These are phyloP conservation scores for Parazoanthus darwini DNA, from an alignment of 92 coral and sea anemone species.

Conservation along the genomic window DNA sequence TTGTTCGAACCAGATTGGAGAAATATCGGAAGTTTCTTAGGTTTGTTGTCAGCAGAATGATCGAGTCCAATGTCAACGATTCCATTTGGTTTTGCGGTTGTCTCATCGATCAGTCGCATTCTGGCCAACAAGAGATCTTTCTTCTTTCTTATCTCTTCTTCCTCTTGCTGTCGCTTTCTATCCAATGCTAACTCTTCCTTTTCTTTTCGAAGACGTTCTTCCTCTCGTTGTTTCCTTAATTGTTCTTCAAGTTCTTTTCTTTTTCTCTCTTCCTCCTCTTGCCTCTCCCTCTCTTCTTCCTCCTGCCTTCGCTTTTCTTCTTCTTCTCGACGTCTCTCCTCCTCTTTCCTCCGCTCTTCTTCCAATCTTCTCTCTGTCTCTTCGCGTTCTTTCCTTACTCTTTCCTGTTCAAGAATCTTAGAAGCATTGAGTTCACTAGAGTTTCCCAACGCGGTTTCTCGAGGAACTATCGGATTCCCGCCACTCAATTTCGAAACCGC, in stretches of 20 bases:
- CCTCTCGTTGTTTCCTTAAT: conserved; percentile 52
- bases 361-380: conserved; percentile 46
- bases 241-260: conserved; percentile 60
- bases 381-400: conserved; percentile 45
- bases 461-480: background rate
- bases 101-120: conserved; percentile 69
- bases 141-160: conserved; percentile 76
- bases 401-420: conserved; percentile 22
- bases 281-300: conserved; percentile 49
- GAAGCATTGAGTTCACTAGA: background rate
- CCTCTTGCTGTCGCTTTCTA: conserved; percentile 66
- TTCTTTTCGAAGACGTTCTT: conserved; percentile 44
- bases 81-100: conserved; percentile 50
- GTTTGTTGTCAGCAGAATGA: conserved; percentile 54
- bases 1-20: conserved; percentile 55
- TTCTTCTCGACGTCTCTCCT: conserved; percentile 42
- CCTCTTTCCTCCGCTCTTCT: conserved; percentile 48
- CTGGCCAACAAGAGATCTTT: conserved; percentile 88
- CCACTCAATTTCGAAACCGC: conserved; percentile 17
- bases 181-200: conserved; percentile 60
- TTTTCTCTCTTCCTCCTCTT: conserved; percentile 47
- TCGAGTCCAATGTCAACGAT: conserved; percentile 37
- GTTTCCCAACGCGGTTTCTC: background rate
- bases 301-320: conserved; percentile 54
- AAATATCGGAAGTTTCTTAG: conserved; percentile 77